Conservation (phyloP, 2,888 invertebrate species). For the Drosophila phalerata region DNA sequence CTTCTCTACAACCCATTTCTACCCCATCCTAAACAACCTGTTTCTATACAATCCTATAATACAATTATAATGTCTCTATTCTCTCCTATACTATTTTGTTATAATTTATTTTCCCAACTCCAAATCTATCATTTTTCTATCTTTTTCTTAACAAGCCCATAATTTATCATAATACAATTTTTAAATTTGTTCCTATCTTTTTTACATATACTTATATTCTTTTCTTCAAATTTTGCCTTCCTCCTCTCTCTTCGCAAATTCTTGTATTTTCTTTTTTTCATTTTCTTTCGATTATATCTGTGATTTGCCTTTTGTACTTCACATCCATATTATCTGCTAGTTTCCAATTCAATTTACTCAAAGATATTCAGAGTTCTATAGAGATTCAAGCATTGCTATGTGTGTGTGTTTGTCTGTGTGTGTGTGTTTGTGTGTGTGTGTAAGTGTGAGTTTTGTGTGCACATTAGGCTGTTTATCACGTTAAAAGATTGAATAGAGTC, state of each 20-base stretch:
- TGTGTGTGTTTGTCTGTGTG: slow-evolving; percentile 16
- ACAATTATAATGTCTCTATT: neutral
- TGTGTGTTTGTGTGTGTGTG: slow-evolving; percentile 17
- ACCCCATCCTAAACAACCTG: neutral
- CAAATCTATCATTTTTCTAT: neutral
- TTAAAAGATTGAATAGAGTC: slow-evolving; percentile 68
- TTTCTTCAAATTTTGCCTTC: neutral
- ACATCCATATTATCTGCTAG: slow-evolving; percentile 32
- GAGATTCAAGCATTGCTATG: neutral
- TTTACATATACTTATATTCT: neutral
- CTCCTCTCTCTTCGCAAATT: neutral
- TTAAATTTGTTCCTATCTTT: neutral
- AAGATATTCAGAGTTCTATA: slow-evolving; percentile 20
- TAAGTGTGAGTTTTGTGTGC: slow-evolving; percentile 20
- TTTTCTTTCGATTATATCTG: slow-evolving; percentile 15
- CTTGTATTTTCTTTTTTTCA: neutral
- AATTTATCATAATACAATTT: neutral
- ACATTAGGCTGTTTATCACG: slow-evolving; percentile 76
- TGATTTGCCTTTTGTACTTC: slow-evolving; percentile 19
- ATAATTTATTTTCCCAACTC: neutral
- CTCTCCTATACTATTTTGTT: neutral
- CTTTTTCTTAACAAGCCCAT: too few species aligned
- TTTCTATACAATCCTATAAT: neutral
- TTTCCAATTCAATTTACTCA: slow-evolving; percentile 53
- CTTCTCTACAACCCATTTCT: too few species aligned